Base-by-base conservation (phyloP, 2,113 vertebrate genomes). In the Colistium nudipinnis region DNA sequence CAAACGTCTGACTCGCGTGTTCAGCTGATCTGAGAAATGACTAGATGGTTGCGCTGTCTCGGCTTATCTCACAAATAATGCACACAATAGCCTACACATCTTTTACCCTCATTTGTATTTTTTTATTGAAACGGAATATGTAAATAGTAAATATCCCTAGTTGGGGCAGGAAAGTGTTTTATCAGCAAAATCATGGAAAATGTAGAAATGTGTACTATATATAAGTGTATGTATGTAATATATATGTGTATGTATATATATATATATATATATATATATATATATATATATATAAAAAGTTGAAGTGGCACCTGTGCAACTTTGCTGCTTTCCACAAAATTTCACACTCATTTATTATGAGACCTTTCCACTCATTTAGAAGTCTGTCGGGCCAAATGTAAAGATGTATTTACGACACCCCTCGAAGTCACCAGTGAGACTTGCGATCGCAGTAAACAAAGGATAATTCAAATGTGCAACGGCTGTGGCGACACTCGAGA, bases 1-100 rank as follows among this genome's bases (percentile, higher is more conserved):
- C 65, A 67, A 38, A 74, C 1, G 45, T 27, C 41, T 24, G 38
- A 56, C 24, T 62, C 20, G 22, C 7, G 12, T 57, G 11, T 67
- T 79, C 39, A 28, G 25, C 55, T 62, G 20, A 47, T 69, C 28
- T 51, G 36, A n/a, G 53, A 51, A 17, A 19, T 38, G 71, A 39
- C 19, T 10, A 43, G 0, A 4, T 19, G 54, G 51, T 43, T 38
- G 47, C 4, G 51, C 22, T 36, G 56, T 67, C 4, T 73, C 49
- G 36, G 48, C 36, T 55, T 49, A 44, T 54, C 56, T 48, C 47
- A 31, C 12, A 47, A 25, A 55, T 38, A 45, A 14, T 38, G 45
- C 41, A 38, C 11, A 44, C n/a, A 45, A 12, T 27, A 38, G 48
- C 19, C 16, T 33, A 14, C 17, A 64, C 0, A 48, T 24, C 10